These are phyloP conservation scores for Lagenorhynchus albirostris DNA, from an alignment of 2,113 vertebrate genomes.

Conservation along the genomic window DNA sequence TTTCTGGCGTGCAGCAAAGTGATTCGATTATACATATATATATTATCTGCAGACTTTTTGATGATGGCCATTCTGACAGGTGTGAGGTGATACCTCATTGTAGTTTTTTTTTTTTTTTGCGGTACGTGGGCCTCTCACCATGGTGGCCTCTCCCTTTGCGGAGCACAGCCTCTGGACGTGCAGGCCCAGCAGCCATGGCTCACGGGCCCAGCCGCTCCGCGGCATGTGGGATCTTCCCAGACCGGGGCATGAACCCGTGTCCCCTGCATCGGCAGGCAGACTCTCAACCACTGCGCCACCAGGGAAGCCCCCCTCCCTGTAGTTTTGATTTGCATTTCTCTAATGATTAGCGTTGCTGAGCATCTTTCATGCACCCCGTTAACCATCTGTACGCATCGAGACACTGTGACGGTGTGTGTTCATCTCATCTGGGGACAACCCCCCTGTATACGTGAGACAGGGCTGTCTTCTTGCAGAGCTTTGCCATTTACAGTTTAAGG, in stretches of 20 bases:
- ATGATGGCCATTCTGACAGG: neutral
- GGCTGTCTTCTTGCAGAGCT: neutral
- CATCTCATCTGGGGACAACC: neutral
- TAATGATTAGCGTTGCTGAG: neutral
- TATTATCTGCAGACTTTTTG: neutral
- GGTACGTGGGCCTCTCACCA: too few relatives aligned
- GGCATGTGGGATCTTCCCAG: too few relatives aligned
- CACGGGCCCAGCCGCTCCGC: too few relatives aligned
- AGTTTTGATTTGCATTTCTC: neutral
- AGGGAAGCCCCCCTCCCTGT: neutral
- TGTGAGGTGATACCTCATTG: neutral
- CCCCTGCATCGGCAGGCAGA: too few relatives aligned
- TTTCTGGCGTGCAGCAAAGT: neutral
- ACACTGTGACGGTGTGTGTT: fast-evolving
- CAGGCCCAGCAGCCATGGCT: too few relatives aligned
- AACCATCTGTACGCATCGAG: neutral
- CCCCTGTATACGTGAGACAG: fast-evolving
- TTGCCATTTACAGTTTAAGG: fast-evolving
- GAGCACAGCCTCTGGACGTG: too few relatives aligned
- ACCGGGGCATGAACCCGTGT: too few relatives aligned
- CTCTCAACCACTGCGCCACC: too few relatives aligned
- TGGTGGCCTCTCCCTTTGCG: too few relatives aligned
- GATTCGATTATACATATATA: neutral
- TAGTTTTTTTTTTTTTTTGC: neutral
- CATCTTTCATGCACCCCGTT: fast-evolving